phyloP scores from a whole-genome alignment of 1,140 invertebrate genomes.

The Polypedilum pembai region DNA sequence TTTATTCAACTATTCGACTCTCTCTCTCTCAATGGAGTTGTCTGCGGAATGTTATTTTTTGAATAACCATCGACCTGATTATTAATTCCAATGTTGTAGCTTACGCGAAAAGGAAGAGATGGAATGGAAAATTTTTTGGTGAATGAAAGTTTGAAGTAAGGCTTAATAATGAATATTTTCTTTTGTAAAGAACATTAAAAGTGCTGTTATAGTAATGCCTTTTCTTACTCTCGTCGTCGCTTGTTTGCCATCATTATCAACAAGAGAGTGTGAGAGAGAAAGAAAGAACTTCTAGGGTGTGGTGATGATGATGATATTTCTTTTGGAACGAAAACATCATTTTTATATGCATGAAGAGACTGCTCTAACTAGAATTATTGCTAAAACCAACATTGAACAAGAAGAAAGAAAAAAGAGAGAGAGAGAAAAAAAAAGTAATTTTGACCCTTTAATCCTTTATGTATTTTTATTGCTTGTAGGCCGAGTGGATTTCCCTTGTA shows the following conservation, averaged over 20 bases:
- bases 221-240: not conserved
- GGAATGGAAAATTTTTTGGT: not conserved
- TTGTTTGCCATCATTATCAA: not conserved
- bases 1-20: too few species aligned
- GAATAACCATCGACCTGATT: slow-evolving; percentile 23
- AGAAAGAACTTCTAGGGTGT: not conserved
- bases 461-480: slow-evolving; percentile 23
- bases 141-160: not conserved
- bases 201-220: slow-evolving; percentile 10
- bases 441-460: slow-evolving; percentile 26
- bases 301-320: not conserved
- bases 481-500: not conserved
- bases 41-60: slow-evolving; percentile 23
- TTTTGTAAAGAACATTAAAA: slow-evolving; percentile 21
- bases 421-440: not conserved
- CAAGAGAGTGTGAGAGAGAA: too few species aligned
- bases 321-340: too few species aligned
- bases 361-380: not conserved
- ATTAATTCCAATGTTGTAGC: slow-evolving; percentile 27
- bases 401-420: not conserved
- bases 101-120: not conserved
- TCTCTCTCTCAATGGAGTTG: not conserved
- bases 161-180: slow-evolving; percentile 13
- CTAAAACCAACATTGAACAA: not conserved
- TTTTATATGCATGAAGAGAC: not conserved